Evolutionary conservation across 2,797 vertebrate genomes (phyloP), one percentile per base, ranked within the genome.

Genomic region (Peromyscus aztecus): DNA sequence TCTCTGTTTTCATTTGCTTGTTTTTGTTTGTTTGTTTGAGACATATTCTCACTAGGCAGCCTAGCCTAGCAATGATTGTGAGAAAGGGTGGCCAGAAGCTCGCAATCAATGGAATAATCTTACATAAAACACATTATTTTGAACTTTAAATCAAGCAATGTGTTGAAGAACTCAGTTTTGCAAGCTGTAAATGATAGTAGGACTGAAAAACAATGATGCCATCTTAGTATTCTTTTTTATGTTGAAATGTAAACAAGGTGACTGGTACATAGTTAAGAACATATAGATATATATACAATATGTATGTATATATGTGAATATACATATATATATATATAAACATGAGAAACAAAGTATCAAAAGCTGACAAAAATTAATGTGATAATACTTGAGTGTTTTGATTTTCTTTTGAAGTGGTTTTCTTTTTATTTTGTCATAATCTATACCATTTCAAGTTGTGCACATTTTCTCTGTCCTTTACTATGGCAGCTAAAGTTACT

Each of bases 351-450:
- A 85, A 67, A 57, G 10, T 9, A 7, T 69, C 31, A n/a, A 82
- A 57, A 91, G 6, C 46, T 75, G 34, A n/a, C 4, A 75, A 34
- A 49, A 43, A 24, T 49, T 65, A 63, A 31, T 9, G 4, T 57
- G 27, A 40, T 65, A 34, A 87, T 88, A 80, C 9, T 84, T 82
- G 89, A 90, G 14, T n/a, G 14, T 37, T 95, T 71, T 59, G 6
- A 37, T 59, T 97, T 92, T 37, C 24, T 77, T 92, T 93, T 89
- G 12, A 78, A 78, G 4, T 94, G 1, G 11, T 67, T 85, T 94
- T 86, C 7, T 67, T 86, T 46, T 43, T 71, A 52, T 75, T 34
- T 73, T 37, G 27, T 88, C 9, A 7, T 65, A 1, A 59, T 89
- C 85, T 78, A 37, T 90, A 94, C 29, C 1, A 2, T 46, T 17